Conservation (phyloP, 2,113 vertebrate genomes). For the Phrynosoma platyrhinos region DNA sequence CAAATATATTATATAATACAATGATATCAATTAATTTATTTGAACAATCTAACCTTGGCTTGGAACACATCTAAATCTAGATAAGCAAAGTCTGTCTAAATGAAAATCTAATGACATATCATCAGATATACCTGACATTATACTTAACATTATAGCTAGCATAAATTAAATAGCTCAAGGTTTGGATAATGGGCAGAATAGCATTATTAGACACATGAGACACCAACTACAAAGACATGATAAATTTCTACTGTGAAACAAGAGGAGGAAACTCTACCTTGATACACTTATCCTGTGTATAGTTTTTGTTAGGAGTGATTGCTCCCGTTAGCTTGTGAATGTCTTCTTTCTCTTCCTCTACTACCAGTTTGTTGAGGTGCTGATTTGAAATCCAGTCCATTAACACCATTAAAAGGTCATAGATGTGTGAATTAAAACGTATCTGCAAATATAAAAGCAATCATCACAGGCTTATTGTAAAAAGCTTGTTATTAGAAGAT, state of each 20-base stretch:
- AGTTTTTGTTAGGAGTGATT: constrained; percentile 54
- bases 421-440: constrained; percentile 66
- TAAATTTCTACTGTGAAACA: background rate
- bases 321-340: constrained; percentile 46
- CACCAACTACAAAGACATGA: background rate
- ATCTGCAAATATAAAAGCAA: constrained; percentile 70
- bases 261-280: constrained; percentile 79
- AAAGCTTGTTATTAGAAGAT: background rate
- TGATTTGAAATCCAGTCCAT: constrained; percentile 89
- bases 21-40: background rate
- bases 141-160: background rate
- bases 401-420: constrained; percentile 81
- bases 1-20: background rate
- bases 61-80: background rate
- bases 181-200: background rate
- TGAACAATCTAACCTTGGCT: background rate
- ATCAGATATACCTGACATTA: background rate
- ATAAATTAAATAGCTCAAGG: background rate
- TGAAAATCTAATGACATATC: background rate
- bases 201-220: background rate
- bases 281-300: constrained; percentile 81
- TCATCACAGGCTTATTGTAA: constrained; percentile 9
- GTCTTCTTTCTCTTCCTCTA: constrained; percentile 60
- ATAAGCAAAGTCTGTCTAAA: background rate
- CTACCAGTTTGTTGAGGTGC: constrained; percentile 72